Evolutionary conservation across 2,888 invertebrate species (phyloP), one percentile per base, ranked within the genome.

Genomic region (Smittia aterrima): DNA sequence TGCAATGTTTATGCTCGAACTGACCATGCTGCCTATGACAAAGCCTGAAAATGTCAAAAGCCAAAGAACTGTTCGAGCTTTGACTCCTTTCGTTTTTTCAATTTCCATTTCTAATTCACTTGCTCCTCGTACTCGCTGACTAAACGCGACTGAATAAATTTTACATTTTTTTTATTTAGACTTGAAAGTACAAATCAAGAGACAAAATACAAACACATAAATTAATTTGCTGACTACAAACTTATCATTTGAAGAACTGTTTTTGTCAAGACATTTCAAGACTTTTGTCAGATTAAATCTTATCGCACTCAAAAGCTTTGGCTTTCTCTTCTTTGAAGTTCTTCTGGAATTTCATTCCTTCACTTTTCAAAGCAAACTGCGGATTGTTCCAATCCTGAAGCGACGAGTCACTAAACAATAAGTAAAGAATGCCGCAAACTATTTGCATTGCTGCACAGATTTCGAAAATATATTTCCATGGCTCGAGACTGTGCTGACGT

Each of bases 21-120:
- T 2, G 18, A 89, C 82, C 88, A 89, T 89, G 79, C 89, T 90
- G 80, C 89, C 89, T 68, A 89, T 86, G 1, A 86, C 88, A 77
- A 90, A 89, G 13, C 89, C 90, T 75, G 83, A 82, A 79, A 90
- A 89, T 1, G 85, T 85, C 78, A 89, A 79, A 77, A 86, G 84
- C 90, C 90, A 90, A 11, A 90, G 81, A 11, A 89, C 86, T 9
- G 82, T 81, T 27, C 84, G 75, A 1, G 71, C 53, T 25, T 71
- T 71, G 1, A 71, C n/a, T 1, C 68, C 68, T 1, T 24, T 16
- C 2, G 11, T 47, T 9, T 32, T 32, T 32, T 32, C 32, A 3
- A 32, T 9, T 32, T 64, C 64, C 47, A 47, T 47, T 11, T 47
- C 47, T 32, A 32, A 32, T 32, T 32, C 9, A 32, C 3, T 32